Base-by-base conservation (phyloP, 2,113 vertebrate species). In the Poeciliopsis occidentalis region DNA sequence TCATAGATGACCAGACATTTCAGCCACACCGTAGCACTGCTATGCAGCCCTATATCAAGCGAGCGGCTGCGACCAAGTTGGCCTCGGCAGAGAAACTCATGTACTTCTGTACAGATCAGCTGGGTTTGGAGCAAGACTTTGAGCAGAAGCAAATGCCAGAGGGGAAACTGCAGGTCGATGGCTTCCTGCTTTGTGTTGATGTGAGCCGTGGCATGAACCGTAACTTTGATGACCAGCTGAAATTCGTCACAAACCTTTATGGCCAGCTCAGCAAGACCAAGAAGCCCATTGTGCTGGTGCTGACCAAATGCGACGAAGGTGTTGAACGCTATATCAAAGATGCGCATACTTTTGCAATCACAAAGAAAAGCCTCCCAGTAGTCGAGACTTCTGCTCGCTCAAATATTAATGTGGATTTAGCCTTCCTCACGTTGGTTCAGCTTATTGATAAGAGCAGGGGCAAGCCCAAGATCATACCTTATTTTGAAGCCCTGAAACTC, bases 71-170 rank as follows among this genome's bases (percentile, higher is more conserved):
- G 0, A 98, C 97, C 86, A 99, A 99, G 83, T 86, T 99, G 70
- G 96, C 97, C 0, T 99, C 98, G 4, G 98, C 98, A 0, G 98
- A 99, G 87, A 99, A 99, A 83, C 96, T 99, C 72, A 99, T 99
- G 98, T 99, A 99, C 87, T 98, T 99, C 89, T 99, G 98, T 91
- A 99, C 98, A 29, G 98, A 99, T 88, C 98, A 99, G 90, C 85
- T 99, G 29, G 98, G 98, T 1, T 84, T 99, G 90, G 98, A 99
- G 80, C 98, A 99, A 93, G 98, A 99, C 94, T 99, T 99, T 83
- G 98, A 99, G 87, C 98, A 99, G 88, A 99, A 99, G 74, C 98
- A 99, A 91, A 99, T 99, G 98, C 97, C 98, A 0, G 98, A 99
- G 11, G 98, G 98, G 6, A 99, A 99, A 85, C 92, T 99, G 60